Conservation (phyloP, 1,140 invertebrate genomes). For the Teleogryllus occipitalis region DNA sequence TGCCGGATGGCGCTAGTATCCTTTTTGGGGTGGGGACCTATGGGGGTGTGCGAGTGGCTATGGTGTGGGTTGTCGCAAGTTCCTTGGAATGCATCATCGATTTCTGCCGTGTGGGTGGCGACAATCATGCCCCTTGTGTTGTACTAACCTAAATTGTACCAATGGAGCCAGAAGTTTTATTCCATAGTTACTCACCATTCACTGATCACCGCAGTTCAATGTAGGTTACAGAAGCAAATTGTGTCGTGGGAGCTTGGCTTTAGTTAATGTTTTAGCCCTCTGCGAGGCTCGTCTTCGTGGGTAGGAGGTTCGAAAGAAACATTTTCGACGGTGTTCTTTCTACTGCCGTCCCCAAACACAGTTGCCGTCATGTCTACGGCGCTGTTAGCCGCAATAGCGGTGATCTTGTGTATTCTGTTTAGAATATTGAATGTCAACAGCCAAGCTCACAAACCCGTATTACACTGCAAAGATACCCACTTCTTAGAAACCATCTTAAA, state of each 20-base stretch:
- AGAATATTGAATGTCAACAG: constrained; percentile 75
- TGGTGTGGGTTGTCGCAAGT: background rate
- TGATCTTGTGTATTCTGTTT: constrained; percentile 69
- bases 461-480: constrained; percentile 61
- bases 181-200: background rate
- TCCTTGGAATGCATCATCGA: background rate
- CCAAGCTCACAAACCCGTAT: constrained; percentile 59
- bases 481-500: constrained; percentile 69
- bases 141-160: too few relatives aligned
- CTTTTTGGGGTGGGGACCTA: background rate
- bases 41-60: background rate
- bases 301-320: background rate
- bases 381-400: constrained; percentile 61
- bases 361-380: constrained; percentile 58
- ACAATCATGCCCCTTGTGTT: background rate
- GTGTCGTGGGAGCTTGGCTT: background rate
- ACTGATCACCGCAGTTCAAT: background rate
- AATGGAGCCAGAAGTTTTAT: background rate
- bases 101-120: background rate
- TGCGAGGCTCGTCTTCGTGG: background rate
- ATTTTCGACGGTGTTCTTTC: constrained; percentile 8
- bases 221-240: background rate
- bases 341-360: background rate
- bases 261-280: background rate
- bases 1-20: background rate